Evolutionary conservation across 64 coral and sea anemone species (phyloP).

Genomic region (Stylophora pistillata): DNA sequence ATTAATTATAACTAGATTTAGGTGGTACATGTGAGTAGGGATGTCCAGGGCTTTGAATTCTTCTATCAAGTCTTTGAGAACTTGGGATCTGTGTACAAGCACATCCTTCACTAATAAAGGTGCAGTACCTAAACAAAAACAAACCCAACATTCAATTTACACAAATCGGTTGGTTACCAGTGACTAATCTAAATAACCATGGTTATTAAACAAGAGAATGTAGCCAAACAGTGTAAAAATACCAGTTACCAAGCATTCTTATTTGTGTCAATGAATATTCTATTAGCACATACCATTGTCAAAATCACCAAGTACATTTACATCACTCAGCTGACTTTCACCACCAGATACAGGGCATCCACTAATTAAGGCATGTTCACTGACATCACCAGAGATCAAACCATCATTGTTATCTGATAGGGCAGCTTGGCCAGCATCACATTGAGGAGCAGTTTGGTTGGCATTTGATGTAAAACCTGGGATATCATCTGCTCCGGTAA

Average conservation of each 20-base stretch:
- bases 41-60: slow-evolving; percentile 62
- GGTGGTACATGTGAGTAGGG: slow-evolving; percentile 19
- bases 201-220: too few relatives aligned
- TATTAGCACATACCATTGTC: slow-evolving; percentile 64
- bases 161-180: too few relatives aligned
- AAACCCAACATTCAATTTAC: too few relatives aligned
- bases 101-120: too few relatives aligned
- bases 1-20: slow-evolving; percentile 67
- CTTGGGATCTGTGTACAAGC: too few relatives aligned
- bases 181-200: too few relatives aligned
- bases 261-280: slow-evolving; percentile 38
- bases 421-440: slow-evolving; percentile 50
- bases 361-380: slow-evolving; percentile 52
- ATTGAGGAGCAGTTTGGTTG: slow-evolving; percentile 34
- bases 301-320: slow-evolving; percentile 35
- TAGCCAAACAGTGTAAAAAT: too few relatives aligned
- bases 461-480: slow-evolving; percentile 58
- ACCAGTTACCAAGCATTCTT: slow-evolving; percentile 43
- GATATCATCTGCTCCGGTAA: slow-evolving; percentile 52
- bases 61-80: too few relatives aligned
- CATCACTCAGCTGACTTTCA: slow-evolving; percentile 55
- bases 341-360: slow-evolving; percentile 52
- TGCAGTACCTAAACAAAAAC: too few relatives aligned
- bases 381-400: slow-evolving; percentile 62
- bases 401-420: slow-evolving; percentile 61